Percentiles rank a stretch among this genome's conserved stretches.
These are phyloP conservation scores for Steinernema scapterisci DNA, from an alignment of 2,888 invertebrate genomes.

Conservation along the genomic window DNA sequence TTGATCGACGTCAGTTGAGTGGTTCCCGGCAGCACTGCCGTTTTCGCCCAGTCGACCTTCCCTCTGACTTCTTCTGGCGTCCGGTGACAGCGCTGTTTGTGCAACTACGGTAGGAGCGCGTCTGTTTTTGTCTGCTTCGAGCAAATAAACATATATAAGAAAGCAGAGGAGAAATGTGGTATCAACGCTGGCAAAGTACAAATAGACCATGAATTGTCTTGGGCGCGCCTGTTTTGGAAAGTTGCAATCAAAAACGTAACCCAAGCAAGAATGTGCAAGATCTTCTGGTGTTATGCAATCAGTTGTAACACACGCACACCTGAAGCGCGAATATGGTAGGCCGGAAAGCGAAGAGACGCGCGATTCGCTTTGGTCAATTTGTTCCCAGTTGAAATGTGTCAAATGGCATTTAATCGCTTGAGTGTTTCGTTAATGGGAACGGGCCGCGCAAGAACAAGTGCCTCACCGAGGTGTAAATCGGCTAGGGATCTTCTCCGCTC, in stretches of 20 bases:
- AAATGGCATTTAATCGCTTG: conserved; percentile 12
- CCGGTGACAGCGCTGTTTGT: not conserved
- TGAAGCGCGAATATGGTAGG: no score
- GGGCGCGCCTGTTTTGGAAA: no score
- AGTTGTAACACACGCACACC: no score
- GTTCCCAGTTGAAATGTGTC: not conserved
- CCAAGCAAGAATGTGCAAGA: no score
- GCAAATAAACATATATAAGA: conserved; percentile 24
- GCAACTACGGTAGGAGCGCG: not conserved
- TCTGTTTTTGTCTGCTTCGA: conserved; percentile 2
- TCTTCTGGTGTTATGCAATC: no score
- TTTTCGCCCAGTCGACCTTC: not conserved
- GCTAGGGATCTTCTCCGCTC: not conserved
- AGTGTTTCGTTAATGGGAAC: not conserved
- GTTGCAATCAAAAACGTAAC: no score
- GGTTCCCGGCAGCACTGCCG: not conserved
- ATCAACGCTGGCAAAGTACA: no score
- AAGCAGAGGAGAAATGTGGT: not conserved
- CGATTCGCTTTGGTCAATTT: no score
- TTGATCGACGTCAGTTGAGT: conserved; percentile 10
- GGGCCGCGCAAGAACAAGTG: not conserved
- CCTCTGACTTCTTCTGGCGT: not conserved
- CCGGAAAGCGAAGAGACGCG: no score
- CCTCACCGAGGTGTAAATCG: conserved; percentile 25
- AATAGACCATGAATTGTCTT: no score